These are phyloP conservation scores for Xiphophorus maculatus DNA, from an alignment of 2,113 vertebrate genomes.

Conservation along the genomic window DNA sequence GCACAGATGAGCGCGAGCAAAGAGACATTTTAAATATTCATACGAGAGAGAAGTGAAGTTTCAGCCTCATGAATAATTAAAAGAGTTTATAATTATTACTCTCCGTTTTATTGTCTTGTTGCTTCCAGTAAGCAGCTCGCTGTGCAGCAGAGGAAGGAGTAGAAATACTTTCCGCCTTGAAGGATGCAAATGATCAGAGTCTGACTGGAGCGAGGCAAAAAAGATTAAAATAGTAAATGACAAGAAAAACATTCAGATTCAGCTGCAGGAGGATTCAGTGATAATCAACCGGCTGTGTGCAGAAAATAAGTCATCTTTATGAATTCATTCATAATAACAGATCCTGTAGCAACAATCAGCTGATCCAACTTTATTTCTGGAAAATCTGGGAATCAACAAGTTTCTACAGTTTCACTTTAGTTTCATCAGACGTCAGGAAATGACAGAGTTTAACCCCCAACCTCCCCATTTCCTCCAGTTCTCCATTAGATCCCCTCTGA, in stretches of 20 bases:
- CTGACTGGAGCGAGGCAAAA: conserved; percentile 52
- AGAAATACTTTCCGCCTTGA: not conserved
- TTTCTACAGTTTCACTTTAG: no score
- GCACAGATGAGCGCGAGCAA: conserved; percentile 2
- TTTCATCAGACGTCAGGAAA: no score
- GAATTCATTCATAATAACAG: no score
- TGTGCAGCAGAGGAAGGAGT: not conserved
- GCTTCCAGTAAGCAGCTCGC: not conserved
- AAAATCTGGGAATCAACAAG: no score
- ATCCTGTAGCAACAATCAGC: no score
- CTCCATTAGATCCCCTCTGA: no score
- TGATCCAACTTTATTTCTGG: no score
- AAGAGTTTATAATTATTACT: conserved; percentile 46
- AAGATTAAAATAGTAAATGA: conserved; percentile 33
- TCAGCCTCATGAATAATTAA: conserved; percentile 58
- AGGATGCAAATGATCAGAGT: conserved; percentile 23
- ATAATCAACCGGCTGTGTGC: not conserved
- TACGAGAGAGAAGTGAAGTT: conserved; percentile 1
- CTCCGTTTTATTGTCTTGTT: conserved; percentile 4
- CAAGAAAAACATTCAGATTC: not conserved
- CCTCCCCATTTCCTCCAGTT: no score
- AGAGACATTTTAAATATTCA: conserved; percentile 37
- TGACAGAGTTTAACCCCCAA: no score
- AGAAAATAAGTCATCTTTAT: not conserved
- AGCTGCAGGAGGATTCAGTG: not conserved